Evolutionary conservation across 1,140 invertebrate species (phyloP), one percentile per base, ranked within the genome.

Genomic region (Nylanderia fulva): DNA sequence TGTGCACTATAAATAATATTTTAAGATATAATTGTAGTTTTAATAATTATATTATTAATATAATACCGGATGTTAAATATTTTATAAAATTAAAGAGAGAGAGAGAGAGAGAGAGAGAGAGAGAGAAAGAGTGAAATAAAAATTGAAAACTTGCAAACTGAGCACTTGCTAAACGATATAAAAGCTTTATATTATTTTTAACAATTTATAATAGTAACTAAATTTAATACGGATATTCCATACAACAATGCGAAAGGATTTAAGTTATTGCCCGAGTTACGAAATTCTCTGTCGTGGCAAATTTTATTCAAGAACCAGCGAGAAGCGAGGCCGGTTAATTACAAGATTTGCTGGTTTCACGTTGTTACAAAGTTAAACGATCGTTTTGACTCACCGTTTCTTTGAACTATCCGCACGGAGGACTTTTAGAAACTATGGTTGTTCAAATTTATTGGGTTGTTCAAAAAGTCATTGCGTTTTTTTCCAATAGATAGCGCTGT

Each of bases 351-450:
- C 15, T 18, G 33, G 80, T 64, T 60, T 75, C 71, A 56, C 71
- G 42, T 84, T 63, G 80, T 84, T 84, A 84, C 24, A 84, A 84
- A 84, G 80, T 84, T 84, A 84, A 84, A 76, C 45, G 80, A 84
- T 84, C 71, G 45, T 84, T 84, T 84, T 84, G 80, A 84, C 58
- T 84, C 80, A 33, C 45, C 68, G 71, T 84, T 84, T 84, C n/a
- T n/a, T n/a, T n/a, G n/a, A n/a, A n/a, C n/a, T n/a, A n/a, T n/a
- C n/a, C n/a, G n/a, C n/a, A n/a, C n/a, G n/a, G n/a, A n/a, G n/a
- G n/a, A n/a, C n/a, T n/a, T n/a, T n/a, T n/a, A n/a, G n/a, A n/a
- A n/a, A n/a, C n/a, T n/a, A n/a, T n/a, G n/a, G n/a, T n/a, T n/a
- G n/a, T n/a, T n/a, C n/a, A n/a, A n/a, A n/a, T n/a, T n/a, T n/a